phyloP scores from a whole-genome alignment of 2,888 invertebrate genomes.

The Sylvicola fuscatus region DNA sequence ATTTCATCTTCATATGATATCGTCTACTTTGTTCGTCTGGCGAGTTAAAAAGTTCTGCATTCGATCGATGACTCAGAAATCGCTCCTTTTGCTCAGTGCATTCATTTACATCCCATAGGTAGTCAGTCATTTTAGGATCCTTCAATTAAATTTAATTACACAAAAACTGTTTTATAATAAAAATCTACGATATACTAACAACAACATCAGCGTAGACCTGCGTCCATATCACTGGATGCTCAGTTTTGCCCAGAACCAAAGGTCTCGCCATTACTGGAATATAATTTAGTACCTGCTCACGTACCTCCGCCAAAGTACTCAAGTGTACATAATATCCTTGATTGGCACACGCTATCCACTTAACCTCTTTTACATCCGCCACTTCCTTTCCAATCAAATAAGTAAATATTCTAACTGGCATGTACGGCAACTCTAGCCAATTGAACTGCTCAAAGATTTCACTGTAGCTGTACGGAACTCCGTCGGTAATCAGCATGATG shows the following conservation, averaged over 20 bases:
- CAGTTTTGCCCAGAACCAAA: conserved; percentile 63
- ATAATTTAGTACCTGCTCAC: conserved; percentile 91
- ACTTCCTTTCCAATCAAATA: conserved; percentile 92
- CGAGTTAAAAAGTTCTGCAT: neutral
- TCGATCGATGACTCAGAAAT: conserved; percentile 38
- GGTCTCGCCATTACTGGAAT: conserved; percentile 94
- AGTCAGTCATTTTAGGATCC: conserved; percentile 82
- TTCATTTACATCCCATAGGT: conserved; percentile 71
- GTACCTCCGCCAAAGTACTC: conserved; percentile 89
- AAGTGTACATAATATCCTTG: conserved; percentile 92
- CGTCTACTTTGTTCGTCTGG: neutral
- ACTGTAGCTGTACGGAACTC: conserved; percentile 84
- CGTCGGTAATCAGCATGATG: conserved; percentile 98
- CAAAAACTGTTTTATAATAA: neutral
- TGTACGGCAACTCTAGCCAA: conserved; percentile 45
- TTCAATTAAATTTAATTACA: conserved; percentile 14
- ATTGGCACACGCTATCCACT: conserved; percentile 98
- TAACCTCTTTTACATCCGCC: conserved; percentile 79
- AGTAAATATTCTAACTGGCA: conserved; percentile 89
- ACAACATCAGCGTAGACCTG: conserved; percentile 88
- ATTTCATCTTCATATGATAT: conserved; percentile 6
- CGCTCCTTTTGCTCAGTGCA: conserved; percentile 58
- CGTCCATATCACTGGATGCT: conserved; percentile 91
- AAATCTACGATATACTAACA: conserved; percentile 27
- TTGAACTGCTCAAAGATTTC: conserved; percentile 84